phyloP scores from a whole-genome alignment of 2,888 invertebrate species.

The Hyalella azteca region DNA sequence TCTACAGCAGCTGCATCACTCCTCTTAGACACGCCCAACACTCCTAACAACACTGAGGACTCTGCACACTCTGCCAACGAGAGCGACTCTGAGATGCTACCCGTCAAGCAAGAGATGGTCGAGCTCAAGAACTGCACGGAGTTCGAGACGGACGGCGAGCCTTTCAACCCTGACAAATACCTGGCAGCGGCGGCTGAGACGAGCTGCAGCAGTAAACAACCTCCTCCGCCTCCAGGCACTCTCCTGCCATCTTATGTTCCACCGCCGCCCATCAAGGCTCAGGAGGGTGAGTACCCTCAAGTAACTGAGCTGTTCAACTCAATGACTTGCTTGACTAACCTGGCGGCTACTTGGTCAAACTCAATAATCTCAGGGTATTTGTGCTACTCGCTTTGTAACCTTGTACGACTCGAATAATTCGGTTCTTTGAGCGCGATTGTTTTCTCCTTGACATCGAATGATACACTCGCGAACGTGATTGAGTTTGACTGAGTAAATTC shows the following conservation, averaged over 20 bases:
- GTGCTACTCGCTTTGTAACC: no score
- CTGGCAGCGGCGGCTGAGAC: conserved; percentile 52
- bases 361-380: no score
- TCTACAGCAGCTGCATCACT: not conserved
- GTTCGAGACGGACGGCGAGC: conserved; percentile 50
- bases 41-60: conserved; percentile 49
- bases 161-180: conserved; percentile 56
- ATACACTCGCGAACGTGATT: no score
- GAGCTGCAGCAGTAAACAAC: conserved; percentile 42
- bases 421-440: no score
- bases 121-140: conserved; percentile 55
- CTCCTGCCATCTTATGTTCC: conserved; percentile 58
- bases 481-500: no score
- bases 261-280: conserved; percentile 57
- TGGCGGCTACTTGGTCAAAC: no score
- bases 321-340: no score
- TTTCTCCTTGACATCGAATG: no score
- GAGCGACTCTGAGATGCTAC: conserved; percentile 58
- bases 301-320: no score
- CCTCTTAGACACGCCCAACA: conserved; percentile 46
- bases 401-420: no score
- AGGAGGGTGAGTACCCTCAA: conserved; percentile 56
- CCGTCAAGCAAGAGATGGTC: conserved; percentile 58
- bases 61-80: conserved; percentile 51
- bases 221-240: conserved; percentile 57